Percentiles rank a stretch among this genome's conserved stretches.
Conservation (phyloP, 2,888 invertebrate genomes). For the Strigamia crassipes region DNA sequence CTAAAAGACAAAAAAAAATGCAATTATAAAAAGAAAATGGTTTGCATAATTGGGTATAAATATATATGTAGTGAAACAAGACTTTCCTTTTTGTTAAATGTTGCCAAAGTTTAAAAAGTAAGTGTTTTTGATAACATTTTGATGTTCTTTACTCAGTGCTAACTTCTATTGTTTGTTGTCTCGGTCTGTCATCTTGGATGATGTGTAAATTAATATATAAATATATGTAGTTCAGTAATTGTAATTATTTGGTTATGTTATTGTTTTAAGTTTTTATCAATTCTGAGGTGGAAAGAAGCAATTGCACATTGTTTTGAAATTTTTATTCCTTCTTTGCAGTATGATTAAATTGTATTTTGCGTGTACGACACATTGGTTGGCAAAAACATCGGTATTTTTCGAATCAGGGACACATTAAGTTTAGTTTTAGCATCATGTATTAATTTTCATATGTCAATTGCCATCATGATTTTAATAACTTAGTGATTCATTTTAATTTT, state of each 20-base stretch:
- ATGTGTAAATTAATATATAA: not conserved
- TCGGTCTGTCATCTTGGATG: not conserved
- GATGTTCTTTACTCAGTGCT: not conserved
- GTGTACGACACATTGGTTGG: too few species aligned
- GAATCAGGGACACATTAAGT: too few species aligned
- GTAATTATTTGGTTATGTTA: not conserved
- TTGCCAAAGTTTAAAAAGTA: not conserved
- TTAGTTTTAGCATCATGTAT: too few species aligned
- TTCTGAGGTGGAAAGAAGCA: not conserved
- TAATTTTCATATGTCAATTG: too few species aligned
- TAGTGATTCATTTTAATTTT: too few species aligned
- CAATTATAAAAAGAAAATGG: not conserved
- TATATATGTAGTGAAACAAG: not conserved
- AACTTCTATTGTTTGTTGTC: not conserved
- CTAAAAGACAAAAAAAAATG: constrained; percentile 10
- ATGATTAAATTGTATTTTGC: not conserved
- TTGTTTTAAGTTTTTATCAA: not conserved
- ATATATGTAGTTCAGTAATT: not conserved
- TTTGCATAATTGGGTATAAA: not conserved
- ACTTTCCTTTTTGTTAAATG: not conserved
- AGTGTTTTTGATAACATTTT: not conserved
- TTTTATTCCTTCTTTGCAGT: not conserved
- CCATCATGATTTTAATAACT: too few species aligned
- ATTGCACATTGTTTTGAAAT: not conserved
- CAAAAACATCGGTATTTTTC: too few species aligned